A percentile compares a stretch with the other conserved stretches of the same genome.
These are phyloP conservation scores for Archaeoteleia sp. DNA, from an alignment of 2,888 invertebrate genomes.

Conservation along the genomic window DNA sequence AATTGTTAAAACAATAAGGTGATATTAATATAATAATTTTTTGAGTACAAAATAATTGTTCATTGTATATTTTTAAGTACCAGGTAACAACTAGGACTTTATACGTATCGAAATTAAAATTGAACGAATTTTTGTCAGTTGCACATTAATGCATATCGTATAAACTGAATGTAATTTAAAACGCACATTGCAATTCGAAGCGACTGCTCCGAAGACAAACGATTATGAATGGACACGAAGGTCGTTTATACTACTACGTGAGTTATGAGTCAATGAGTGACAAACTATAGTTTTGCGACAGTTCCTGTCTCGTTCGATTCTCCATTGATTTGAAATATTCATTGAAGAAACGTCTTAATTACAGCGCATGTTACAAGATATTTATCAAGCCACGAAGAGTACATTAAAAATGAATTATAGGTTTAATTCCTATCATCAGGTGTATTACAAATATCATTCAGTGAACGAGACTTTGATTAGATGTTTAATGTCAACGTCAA, in stretches of 20 bases:
- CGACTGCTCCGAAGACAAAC: constrained; percentile 8
- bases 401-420: constrained; percentile 27
- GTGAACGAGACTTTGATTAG: background rate
- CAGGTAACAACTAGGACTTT: too few relatives aligned
- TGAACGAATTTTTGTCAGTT: too few relatives aligned
- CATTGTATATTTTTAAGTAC: too few relatives aligned
- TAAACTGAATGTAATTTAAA: background rate
- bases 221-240: constrained; percentile 58
- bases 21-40: too few relatives aligned
- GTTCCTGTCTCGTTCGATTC: background rate
- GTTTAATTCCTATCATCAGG: constrained; percentile 11
- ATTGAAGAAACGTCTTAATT: constrained; percentile 18
- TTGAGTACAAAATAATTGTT: too few relatives aligned
- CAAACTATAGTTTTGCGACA: constrained; percentile 1
- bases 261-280: constrained; percentile 5
- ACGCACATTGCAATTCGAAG: constrained; percentile 9
- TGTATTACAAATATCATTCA: constrained; percentile 14
- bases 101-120: background rate
- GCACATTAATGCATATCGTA: too few relatives aligned
- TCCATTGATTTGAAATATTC: constrained; percentile 10
- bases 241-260: constrained; percentile 10
- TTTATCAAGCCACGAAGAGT: constrained; percentile 18
- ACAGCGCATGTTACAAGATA: constrained; percentile 14
- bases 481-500: too few relatives aligned
- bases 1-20: too few relatives aligned